phyloP scores from a whole-genome alignment of 2,888 invertebrate genomes.

The Drosophila anomalipes region DNA sequence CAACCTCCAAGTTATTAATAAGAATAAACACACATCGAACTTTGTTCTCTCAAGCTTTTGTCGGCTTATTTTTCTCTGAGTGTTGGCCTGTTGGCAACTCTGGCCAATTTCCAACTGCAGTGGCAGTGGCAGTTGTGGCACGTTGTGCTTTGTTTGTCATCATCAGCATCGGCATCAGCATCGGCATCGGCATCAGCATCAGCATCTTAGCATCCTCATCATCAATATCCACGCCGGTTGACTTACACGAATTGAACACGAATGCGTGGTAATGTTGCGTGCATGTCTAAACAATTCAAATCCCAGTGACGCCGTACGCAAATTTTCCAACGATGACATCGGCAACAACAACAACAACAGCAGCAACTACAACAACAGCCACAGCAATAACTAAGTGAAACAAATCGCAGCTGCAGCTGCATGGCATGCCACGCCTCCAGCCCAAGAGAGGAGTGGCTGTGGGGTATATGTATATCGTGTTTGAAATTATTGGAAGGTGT shows the following conservation, averaged over 20 bases:
- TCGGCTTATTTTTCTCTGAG: background rate
- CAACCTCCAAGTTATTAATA: background rate
- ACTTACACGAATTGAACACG: conserved; percentile 57
- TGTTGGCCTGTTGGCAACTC: conserved; percentile 2
- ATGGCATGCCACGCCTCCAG: conserved; percentile 37
- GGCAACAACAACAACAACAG: conserved; percentile 19
- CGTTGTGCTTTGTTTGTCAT: conserved; percentile 39
- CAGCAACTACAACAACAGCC: conserved; percentile 30
- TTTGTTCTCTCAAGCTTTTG: background rate
- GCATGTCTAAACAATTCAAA: conserved; percentile 74
- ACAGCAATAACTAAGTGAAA: conserved; percentile 64
- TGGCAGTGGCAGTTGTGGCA: conserved; percentile 1
- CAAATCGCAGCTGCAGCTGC: conserved; percentile 67
- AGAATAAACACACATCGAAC: no score
- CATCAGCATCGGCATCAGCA: conserved; percentile 15
- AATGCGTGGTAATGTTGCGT: conserved; percentile 73
- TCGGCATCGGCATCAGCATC: background rate
- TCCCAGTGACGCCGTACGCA: conserved; percentile 63
- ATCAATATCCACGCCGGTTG: conserved; percentile 17
- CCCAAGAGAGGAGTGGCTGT: background rate
- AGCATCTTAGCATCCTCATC: conserved; percentile 2
- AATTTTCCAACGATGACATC: conserved; percentile 52
- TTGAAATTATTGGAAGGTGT: conserved; percentile 73
- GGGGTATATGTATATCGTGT: conserved; percentile 32
- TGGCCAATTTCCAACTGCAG: conserved; percentile 19